phyloP scores from a whole-genome alignment of 1,140 invertebrate species.

The Euura lappo region DNA sequence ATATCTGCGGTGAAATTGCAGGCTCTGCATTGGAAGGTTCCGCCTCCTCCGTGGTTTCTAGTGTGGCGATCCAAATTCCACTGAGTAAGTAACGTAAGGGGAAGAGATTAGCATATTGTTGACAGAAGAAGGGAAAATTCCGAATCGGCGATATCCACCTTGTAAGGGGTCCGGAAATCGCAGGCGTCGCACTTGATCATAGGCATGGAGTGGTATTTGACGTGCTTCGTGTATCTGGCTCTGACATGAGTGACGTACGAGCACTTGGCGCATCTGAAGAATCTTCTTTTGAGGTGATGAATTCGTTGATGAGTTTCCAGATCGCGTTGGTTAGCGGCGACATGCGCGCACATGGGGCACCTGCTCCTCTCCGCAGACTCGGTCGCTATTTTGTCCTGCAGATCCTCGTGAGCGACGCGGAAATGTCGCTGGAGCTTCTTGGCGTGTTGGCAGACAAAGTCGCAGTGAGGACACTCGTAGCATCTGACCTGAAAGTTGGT shows the following conservation, averaged over 20 bases:
- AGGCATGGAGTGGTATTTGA: conserved; percentile 93
- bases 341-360: conserved; percentile 36
- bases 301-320: conserved; percentile 52
- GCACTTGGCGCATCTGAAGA: conserved; percentile 88
- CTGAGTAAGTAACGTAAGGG: conserved; percentile 23
- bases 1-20: conserved; percentile 93
- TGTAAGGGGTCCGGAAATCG: conserved; percentile 91
- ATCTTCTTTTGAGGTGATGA: conserved; percentile 64
- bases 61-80: conserved; percentile 93
- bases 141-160: conserved; percentile 48
- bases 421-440: conserved; percentile 69
- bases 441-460: conserved; percentile 69
- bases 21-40: conserved; percentile 81
- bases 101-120: too few species aligned
- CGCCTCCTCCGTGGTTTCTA: conserved; percentile 85
- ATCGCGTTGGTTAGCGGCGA: conserved; percentile 38
- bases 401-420: conserved; percentile 53
- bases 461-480: conserved; percentile 65
- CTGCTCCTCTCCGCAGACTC: conserved; percentile 20
- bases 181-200: conserved; percentile 93
- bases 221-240: conserved; percentile 89
- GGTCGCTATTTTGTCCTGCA: conserved; percentile 13
- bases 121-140: neutral
- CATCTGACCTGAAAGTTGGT: conserved; percentile 18
- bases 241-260: conserved; percentile 90